phyloP scores from a whole-genome alignment of 2,888 invertebrate genomes.

The Podabrus alpinus region DNA sequence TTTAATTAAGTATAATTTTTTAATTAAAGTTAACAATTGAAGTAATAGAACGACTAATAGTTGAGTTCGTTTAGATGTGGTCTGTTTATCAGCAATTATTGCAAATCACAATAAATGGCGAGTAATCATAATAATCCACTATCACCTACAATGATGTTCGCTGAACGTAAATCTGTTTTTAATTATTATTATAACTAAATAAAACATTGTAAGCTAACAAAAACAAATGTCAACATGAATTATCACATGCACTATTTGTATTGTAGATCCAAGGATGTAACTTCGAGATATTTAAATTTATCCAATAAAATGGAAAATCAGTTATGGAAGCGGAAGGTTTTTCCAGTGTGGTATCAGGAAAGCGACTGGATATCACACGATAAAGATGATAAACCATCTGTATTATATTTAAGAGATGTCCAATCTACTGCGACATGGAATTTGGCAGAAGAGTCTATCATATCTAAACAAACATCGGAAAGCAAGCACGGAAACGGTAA shows the following conservation, averaged over 20 bases:
- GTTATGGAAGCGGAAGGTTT: constrained; percentile 39
- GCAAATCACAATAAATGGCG: not conserved
- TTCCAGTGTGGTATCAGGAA: constrained; percentile 35
- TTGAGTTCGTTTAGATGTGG: not conserved
- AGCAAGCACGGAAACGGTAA: constrained; percentile 32
- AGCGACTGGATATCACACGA: constrained; percentile 20
- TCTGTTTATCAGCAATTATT: not conserved
- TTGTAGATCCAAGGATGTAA: not conserved
- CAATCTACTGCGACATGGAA: constrained; percentile 29
- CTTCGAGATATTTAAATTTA: not conserved
- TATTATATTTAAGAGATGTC: constrained; percentile 18
- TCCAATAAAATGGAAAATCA: constrained; percentile 34
- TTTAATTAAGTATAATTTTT: not conserved
- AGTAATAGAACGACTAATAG: not conserved
- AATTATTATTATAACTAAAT: not conserved
- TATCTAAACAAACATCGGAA: constrained; percentile 38
- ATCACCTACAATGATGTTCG: not conserved
- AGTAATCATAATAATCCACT: not conserved
- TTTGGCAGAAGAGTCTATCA: constrained; percentile 30
- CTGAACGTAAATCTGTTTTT: not conserved
- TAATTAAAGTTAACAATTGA: not conserved
- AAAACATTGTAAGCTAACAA: not conserved
- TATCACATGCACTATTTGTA: not conserved
- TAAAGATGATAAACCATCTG: constrained; percentile 30
- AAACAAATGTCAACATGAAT: not conserved